phyloP scores from a whole-genome alignment of 1,140 invertebrate species.

The Apis laboriosa region DNA sequence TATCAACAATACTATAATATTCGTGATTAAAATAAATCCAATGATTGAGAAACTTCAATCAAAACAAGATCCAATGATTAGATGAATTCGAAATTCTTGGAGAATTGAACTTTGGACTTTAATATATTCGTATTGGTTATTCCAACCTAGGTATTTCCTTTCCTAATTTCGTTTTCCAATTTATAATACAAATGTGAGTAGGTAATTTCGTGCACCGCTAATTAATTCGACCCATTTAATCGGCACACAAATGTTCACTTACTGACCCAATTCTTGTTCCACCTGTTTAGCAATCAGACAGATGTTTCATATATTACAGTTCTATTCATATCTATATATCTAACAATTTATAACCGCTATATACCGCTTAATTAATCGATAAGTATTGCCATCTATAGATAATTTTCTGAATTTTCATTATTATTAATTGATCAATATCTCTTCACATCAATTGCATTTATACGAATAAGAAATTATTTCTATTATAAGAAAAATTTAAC shows the following conservation, averaged over 20 bases:
- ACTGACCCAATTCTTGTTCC: slow-evolving; percentile 35
- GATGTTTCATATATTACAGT: neutral
- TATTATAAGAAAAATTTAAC: neutral
- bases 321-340: slow-evolving; percentile 1
- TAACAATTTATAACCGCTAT: neutral
- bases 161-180: slow-evolving; percentile 14
- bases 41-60: neutral
- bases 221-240: slow-evolving; percentile 46
- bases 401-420: neutral
- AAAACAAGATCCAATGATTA: neutral
- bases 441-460: neutral
- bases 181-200: slow-evolving; percentile 8
- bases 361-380: slow-evolving; percentile 7
- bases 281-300: slow-evolving; percentile 9
- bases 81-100: neutral
- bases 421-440: neutral
- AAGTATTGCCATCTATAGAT: neutral
- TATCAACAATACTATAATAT: neutral
- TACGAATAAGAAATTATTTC: neutral
- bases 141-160: neutral
- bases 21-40: neutral
- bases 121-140: slow-evolving; percentile 1
- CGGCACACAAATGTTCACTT: slow-evolving; percentile 20
- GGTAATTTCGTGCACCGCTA: slow-evolving; percentile 33
- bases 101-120: neutral